phyloP scores from a whole-genome alignment of 2,888 invertebrate species.

The Drosophila vallismaia region DNA sequence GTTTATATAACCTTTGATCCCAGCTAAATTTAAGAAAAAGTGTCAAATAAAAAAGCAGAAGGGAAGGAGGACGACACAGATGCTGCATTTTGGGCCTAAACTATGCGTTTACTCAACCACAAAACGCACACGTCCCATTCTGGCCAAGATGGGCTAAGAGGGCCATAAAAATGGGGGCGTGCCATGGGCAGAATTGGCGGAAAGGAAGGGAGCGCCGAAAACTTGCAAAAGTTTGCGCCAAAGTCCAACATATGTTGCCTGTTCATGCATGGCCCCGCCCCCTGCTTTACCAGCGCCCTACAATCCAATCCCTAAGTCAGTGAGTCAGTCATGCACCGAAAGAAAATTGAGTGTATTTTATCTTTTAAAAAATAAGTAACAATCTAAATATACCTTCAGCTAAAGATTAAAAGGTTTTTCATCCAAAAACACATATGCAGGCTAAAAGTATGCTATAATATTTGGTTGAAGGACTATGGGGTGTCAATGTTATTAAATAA shows the following conservation, averaged over 20 bases:
- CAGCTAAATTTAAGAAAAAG: constrained; percentile 8
- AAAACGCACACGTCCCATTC: constrained; percentile 72
- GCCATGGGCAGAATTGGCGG: neutral
- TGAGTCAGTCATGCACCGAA: constrained; percentile 24
- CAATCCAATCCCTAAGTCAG: constrained; percentile 25
- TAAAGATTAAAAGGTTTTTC: no score
- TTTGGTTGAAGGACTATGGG: no score
- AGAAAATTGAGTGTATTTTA: neutral
- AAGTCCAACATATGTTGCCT: constrained; percentile 77
- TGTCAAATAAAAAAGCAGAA: neutral
- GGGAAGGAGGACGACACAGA: constrained; percentile 53
- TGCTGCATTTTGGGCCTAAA: constrained; percentile 72
- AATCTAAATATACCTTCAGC: no score
- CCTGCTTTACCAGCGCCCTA: constrained; percentile 17
- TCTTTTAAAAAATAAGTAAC: no score
- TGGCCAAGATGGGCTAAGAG: constrained; percentile 3
- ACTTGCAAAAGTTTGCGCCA: constrained; percentile 59
- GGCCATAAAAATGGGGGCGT: neutral
- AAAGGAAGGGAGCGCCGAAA: constrained; percentile 50
- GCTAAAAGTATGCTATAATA: no score
- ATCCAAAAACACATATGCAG: no score
- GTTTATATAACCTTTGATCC: neutral
- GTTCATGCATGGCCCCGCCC: constrained; percentile 62
- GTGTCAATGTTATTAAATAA: no score
- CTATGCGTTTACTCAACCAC: constrained; percentile 72